Conservation (phyloP, 2,888 invertebrate genomes). For the Pinctada fucata region DNA sequence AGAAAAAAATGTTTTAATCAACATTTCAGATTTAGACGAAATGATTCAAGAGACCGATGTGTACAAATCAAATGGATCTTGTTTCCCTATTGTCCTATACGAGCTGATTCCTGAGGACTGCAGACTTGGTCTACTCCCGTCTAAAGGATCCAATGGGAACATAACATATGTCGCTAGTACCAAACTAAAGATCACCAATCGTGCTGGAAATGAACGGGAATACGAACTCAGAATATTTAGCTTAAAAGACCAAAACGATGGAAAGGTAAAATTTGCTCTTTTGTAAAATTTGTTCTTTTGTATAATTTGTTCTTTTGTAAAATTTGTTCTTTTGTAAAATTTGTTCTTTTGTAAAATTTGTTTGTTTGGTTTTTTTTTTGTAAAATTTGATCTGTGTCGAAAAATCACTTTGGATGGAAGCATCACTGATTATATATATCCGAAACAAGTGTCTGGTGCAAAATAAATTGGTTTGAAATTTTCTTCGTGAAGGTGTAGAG, state of each 20-base stretch:
- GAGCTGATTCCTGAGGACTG: neutral
- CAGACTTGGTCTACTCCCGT: neutral
- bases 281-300: too few relatives aligned
- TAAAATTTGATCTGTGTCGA: too few relatives aligned
- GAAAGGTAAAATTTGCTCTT: conserved; percentile 1
- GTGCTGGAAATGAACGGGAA: neutral
- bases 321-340: too few relatives aligned
- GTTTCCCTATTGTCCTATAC: neutral
- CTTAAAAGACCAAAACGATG: neutral
- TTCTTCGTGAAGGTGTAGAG: too few relatives aligned
- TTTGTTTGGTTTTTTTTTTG: too few relatives aligned
- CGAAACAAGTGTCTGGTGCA: too few relatives aligned
- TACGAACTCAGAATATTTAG: neutral
- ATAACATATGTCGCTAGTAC: neutral
- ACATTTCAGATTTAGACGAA: neutral
- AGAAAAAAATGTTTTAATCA: too few relatives aligned
- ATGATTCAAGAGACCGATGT: neutral
- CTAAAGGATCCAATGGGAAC: neutral
- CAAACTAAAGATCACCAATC: neutral
- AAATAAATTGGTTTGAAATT: too few relatives aligned
- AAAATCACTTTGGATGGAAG: too few relatives aligned
- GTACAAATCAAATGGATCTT: neutral
- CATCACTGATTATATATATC: too few relatives aligned
- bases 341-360: too few relatives aligned
- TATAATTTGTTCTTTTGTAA: too few relatives aligned